These are phyloP conservation scores for Denticeps clupeoides DNA, from an alignment of 2,797 vertebrate species.

Conservation along the genomic window DNA sequence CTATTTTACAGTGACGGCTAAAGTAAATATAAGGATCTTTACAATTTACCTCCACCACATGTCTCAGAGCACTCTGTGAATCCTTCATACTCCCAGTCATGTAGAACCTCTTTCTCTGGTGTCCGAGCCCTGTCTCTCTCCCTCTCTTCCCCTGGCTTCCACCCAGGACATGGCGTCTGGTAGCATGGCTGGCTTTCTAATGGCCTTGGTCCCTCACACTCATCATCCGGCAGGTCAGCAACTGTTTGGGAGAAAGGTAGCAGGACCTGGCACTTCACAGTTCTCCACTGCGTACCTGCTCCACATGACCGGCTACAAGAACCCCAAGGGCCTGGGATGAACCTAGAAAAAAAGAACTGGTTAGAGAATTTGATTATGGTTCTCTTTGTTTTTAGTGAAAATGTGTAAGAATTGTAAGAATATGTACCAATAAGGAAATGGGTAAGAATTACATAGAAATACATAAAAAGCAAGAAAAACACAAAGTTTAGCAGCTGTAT, in stretches of 20 bases:
- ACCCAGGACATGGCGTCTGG: constrained; percentile 65
- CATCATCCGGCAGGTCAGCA: constrained; percentile 80
- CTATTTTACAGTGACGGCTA: too few species aligned
- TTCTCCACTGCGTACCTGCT: constrained; percentile 68
- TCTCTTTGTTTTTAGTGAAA: too few species aligned
- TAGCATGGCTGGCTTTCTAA: constrained; percentile 70
- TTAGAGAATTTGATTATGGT: too few species aligned
- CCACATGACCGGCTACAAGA: constrained; percentile 83
- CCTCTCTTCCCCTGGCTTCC: constrained; percentile 38
- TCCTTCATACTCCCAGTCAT: constrained; percentile 91
- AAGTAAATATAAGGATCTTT: background rate
- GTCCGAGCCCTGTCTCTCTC: constrained; percentile 37
- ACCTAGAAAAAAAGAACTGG: constrained; percentile 63
- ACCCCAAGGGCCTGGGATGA: constrained; percentile 83
- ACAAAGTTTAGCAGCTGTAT: too few species aligned
- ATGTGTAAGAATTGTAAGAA: too few species aligned
- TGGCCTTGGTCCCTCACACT: constrained; percentile 80
- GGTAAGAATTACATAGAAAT: too few species aligned
- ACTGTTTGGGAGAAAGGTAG: constrained; percentile 90
- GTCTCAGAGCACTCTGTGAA: constrained; percentile 86
- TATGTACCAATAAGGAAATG: too few species aligned
- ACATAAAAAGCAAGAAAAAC: constrained; percentile 1
- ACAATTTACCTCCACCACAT: constrained; percentile 79
- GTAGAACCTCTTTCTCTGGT: constrained; percentile 62
- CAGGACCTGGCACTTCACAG: constrained; percentile 82